Evolutionary conservation across 1,140 invertebrate genomes (phyloP), one percentile per base, ranked within the genome.

Genomic region (Whitmania pigra): DNA sequence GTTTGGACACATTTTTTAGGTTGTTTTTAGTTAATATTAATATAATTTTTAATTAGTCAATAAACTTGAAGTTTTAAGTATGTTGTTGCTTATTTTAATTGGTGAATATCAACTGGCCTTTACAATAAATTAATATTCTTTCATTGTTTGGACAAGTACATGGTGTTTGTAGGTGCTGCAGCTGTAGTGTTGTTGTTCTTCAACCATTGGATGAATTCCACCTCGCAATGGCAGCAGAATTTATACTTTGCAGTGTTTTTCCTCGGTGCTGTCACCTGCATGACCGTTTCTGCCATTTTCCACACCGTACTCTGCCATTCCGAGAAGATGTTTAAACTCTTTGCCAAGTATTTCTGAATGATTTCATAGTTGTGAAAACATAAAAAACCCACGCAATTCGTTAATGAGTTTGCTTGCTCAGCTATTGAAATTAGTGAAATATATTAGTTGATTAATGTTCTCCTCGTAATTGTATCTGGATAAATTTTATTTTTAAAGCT

Each of bases 1-100:
- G 97, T 97, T 76, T 97, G 94, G 94, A 92, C 90, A 40, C 90
- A 92, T 85, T 82, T 92, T 73, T 80, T 91, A 71, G 90, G 89
- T 86, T 43, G 20, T 13, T n/a, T 36, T 66, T n/a, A n/a, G 25
- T 0, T 29, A 4, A 11, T 1, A 13, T 70, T 40, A 11, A 15
- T 49, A 49, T 49, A 4, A 49, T 49, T 49, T 49, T 15, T 49
- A 49, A 49, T 49, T 4, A 49, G 9, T 49, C 15, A 17, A 13
- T 1, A 49, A 49, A 17, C 43, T 49, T 49, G 43, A 4, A 49
- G 13, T 17, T 49, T 3, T 49, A 49, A 49, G 6, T 2, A 36
- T 36, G 6, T 36, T 49, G 2, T 49, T 49, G 15, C 43, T 15
- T 5, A 49, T 15, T 15, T 11, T 49, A 49, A 17, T 49, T 49